Evolutionary conservation across 2,797 vertebrate species (phyloP).

Genomic region (Enteromius mattozi): DNA sequence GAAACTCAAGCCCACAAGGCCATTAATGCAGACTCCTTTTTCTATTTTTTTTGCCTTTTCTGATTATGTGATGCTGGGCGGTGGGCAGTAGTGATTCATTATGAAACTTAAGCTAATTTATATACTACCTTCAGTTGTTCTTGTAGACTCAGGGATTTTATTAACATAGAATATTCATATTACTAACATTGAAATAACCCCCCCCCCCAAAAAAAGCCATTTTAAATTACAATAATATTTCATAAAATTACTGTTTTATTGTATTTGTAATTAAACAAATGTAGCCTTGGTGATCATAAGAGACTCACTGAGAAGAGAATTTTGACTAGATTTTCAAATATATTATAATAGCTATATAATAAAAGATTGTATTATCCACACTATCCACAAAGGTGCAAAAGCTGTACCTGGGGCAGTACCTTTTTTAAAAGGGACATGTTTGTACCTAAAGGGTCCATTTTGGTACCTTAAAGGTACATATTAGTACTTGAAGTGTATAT

Average conservation of each 20-base stretch:
- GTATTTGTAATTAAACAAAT: not conserved
- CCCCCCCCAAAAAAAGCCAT: not conserved
- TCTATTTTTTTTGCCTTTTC: not conserved
- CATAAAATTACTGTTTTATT: not conserved
- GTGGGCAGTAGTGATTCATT: not conserved
- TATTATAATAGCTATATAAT: not conserved
- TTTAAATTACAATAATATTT: not conserved
- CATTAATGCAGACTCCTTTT: not conserved
- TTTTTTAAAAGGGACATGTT: too few species aligned
- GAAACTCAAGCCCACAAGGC: not conserved
- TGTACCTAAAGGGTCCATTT: too few species aligned
- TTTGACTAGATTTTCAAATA: not conserved
- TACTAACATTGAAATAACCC: not conserved
- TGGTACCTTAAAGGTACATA: too few species aligned
- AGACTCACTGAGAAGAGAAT: not conserved
- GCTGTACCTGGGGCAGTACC: too few species aligned
- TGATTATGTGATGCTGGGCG: not conserved
- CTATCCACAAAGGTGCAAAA: too few species aligned
- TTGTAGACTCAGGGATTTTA: not conserved
- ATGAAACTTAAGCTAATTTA: constrained; percentile 5
- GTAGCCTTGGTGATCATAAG: not conserved
- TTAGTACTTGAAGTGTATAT: too few species aligned
- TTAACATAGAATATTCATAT: not conserved
- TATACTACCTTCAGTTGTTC: constrained; percentile 1
- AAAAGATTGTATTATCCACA: not conserved